Percentiles rank a stretch among this genome's conserved stretches.
phyloP scores from a whole-genome alignment of 2,113 vertebrate genomes.

The Galeopterus variegatus region DNA sequence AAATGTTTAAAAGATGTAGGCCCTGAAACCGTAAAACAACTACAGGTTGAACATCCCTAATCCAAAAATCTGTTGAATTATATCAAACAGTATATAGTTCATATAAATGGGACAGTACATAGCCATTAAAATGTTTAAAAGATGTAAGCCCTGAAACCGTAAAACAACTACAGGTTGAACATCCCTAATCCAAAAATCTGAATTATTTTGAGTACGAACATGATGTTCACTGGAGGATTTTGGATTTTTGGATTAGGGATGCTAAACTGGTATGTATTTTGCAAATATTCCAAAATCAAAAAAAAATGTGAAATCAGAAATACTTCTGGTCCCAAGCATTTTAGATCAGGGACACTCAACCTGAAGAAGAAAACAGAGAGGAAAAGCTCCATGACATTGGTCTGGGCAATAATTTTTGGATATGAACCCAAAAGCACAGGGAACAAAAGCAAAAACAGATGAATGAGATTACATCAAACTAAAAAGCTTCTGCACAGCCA shows the following conservation, averaged over 20 bases:
- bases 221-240: too few relatives aligned
- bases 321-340: too few relatives aligned
- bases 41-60: too few relatives aligned
- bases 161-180: too few relatives aligned
- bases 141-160: not conserved
- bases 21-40: not conserved
- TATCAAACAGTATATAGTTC: not conserved
- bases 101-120: not conserved
- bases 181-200: too few relatives aligned
- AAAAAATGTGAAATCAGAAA: too few relatives aligned
- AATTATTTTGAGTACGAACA: too few relatives aligned
- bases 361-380: not conserved
- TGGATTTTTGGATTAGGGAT: too few relatives aligned
- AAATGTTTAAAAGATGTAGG: not conserved
- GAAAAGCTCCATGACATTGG: not conserved
- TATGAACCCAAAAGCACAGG: not conserved
- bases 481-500: not conserved
- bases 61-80: not conserved
- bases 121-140: not conserved
- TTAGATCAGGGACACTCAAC: too few relatives aligned
- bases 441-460: not conserved
- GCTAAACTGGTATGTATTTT: too few relatives aligned
- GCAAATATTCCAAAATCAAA: too few relatives aligned
- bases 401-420: not conserved
- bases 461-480: not conserved